A percentile compares a stretch with the other conserved stretches of the same genome.
These are phyloP conservation scores for Helarctos malayanus DNA, from an alignment of 2,797 vertebrate species.

Conservation along the genomic window DNA sequence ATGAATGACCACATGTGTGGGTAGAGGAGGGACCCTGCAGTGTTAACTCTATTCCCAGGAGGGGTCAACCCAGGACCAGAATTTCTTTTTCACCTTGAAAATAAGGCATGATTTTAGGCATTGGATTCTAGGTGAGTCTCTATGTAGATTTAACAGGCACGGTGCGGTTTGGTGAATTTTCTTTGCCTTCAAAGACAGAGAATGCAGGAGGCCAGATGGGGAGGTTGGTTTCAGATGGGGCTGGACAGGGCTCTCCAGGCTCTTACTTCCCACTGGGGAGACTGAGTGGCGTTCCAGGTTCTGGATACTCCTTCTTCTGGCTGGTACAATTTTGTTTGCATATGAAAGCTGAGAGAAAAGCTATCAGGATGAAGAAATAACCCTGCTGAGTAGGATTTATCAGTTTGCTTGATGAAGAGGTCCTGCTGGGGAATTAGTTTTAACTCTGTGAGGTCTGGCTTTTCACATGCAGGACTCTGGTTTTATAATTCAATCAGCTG, in stretches of 20 bases:
- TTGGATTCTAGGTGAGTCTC: neutral
- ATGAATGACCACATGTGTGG: too few relatives aligned
- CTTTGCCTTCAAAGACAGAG: neutral
- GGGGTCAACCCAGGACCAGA: neutral
- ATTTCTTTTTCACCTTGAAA: neutral
- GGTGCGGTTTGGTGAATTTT: neutral
- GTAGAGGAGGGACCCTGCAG: neutral
- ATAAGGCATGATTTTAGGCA: neutral
- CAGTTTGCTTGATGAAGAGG: conserved; percentile 30
- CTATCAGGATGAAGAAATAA: conserved; percentile 9
- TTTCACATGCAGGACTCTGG: neutral
- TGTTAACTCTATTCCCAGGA: neutral
- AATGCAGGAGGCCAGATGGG: neutral
- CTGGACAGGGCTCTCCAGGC: neutral
- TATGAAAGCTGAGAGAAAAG: conserved; percentile 27
- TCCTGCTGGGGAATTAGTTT: conserved; percentile 56
- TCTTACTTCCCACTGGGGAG: neutral
- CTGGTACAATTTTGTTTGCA: conserved; percentile 28
- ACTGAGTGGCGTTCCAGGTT: neutral
- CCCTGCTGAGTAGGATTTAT: neutral
- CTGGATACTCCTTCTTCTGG: neutral
- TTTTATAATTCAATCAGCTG: neutral
- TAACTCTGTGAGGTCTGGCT: conserved; percentile 47
- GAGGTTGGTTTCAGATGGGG: neutral
- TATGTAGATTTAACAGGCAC: neutral